These are phyloP conservation scores for Dendrolimus pini DNA, from an alignment of 2,888 invertebrate species.

Conservation along the genomic window DNA sequence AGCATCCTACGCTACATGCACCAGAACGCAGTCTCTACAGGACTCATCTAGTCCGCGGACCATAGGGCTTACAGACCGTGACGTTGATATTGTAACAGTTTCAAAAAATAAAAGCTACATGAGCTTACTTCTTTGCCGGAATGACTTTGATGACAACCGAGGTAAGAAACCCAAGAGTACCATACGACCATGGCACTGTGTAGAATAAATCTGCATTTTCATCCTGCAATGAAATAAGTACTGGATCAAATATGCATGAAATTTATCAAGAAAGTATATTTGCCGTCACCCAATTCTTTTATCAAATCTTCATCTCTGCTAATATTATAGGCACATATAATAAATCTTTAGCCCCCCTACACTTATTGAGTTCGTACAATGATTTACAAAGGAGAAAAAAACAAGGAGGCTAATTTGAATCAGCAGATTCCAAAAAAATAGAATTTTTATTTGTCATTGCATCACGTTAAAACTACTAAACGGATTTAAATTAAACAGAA, in stretches of 20 bases:
- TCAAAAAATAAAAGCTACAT: neutral
- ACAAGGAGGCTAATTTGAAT: no score
- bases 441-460: no score
- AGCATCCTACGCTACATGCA: no score
- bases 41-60: no score
- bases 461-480: no score
- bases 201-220: slow-evolving; percentile 85
- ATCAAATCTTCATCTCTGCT: neutral
- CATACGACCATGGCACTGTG: slow-evolving; percentile 90
- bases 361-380: no score
- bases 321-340: neutral
- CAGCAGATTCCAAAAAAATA: no score
- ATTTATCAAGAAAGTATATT: neutral
- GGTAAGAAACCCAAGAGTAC: slow-evolving; percentile 88
- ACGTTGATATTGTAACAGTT: neutral
- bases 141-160: slow-evolving; percentile 85
- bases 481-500: no score
- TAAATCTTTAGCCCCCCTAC: neutral
- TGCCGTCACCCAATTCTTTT: neutral
- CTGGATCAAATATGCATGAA: slow-evolving; percentile 57
- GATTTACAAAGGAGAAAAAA: no score
- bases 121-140: slow-evolving; percentile 79
- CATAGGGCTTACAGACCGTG: no score
- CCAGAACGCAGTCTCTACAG: no score
- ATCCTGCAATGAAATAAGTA: slow-evolving; percentile 53